Evolutionary conservation across 2,113 vertebrate species (phyloP), one percentile per base, ranked within the genome.

Genomic region (Carassius carassius): DNA sequence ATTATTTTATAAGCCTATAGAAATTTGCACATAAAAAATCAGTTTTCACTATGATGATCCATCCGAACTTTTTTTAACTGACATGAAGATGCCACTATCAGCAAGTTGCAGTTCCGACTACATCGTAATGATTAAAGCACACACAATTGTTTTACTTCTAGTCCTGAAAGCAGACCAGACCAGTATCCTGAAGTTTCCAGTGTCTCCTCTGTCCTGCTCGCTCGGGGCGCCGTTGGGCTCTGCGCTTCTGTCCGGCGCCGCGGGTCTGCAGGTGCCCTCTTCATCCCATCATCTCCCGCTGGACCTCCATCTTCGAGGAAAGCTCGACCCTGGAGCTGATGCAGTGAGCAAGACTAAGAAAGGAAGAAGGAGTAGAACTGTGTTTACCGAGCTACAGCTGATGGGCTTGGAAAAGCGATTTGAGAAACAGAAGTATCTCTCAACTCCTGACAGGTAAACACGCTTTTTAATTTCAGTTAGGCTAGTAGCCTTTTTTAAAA

Each of bases 381-480:
- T 99, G 73, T 99, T 99, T 91, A 99, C 98, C 0, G 98, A 99
- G 89, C 95, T 99, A 86, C 98, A 99, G 92, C 94, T 99, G 14
- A 99, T 99, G 98, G 98, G 98, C 21, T 92, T 99, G 91, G 98
- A 99, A 95, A 99, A 99, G 47, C 96, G 97, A 90, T 99, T 99
- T 89, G 98, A 99, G 93, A 99, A 99, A 92, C 98, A 99, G 92
- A 99, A 99, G 90, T 99, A 99, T 85, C 97, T 99, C 49, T 99
- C 98, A 47, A 99, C 98, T 0, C 98, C 98, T 0, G 98, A 99
- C 92, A 98, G 98, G 98, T 99, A 84, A 67, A 63, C 21, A 69
- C 29, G 44, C 23, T 13, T 69, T 21, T n/a, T 3, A 72, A 73
- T 70, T 21, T 14, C n/a, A 47, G 4, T 37, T 5, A 11, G 8